Percentiles rank a stretch among this genome's conserved stretches.
phyloP scores from a whole-genome alignment of 2,797 vertebrate genomes.

The Intellagama lesueurii region DNA sequence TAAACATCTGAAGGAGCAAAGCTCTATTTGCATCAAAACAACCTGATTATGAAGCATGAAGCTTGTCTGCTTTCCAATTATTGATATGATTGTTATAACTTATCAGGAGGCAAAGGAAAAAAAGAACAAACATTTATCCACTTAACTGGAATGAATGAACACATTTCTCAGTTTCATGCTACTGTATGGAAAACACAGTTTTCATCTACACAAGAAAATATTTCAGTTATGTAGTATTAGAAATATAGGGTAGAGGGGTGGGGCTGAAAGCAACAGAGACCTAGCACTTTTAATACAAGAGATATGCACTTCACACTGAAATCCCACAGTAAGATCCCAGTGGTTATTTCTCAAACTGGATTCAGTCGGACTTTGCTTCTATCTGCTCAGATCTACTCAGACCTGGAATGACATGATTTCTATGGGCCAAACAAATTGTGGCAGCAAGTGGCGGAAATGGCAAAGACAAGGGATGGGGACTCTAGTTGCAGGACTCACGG shows the following conservation, averaged over 20 bases:
- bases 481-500: too few species aligned
- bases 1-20: slow-evolving; percentile 51
- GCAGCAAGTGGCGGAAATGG: not conserved
- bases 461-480: too few species aligned
- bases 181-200: slow-evolving; percentile 49
- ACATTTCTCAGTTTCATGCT: slow-evolving; percentile 55
- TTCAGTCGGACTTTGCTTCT: not conserved
- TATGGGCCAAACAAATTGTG: not conserved
- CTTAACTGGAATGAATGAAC: slow-evolving; percentile 55
- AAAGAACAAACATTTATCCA: slow-evolving; percentile 39
- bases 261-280: slow-evolving; percentile 22
- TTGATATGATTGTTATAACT: slow-evolving; percentile 50
- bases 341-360: not conserved
- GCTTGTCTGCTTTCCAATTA: slow-evolving; percentile 35
- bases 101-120: not conserved
- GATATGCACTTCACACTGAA: not conserved
- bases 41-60: slow-evolving; percentile 43
- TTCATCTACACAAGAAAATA: slow-evolving; percentile 59
- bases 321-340: not conserved
- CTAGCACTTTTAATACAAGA: slow-evolving; percentile 34
- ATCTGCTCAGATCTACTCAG: not conserved
- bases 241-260: slow-evolving; percentile 21
- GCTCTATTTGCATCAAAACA: slow-evolving; percentile 61
- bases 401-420: too few species aligned
- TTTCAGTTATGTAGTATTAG: slow-evolving; percentile 61